Percentiles rank a stretch among this genome's conserved stretches.
Conservation (phyloP, 2,797 vertebrate genomes). For the Protosalanx chinensis region DNA sequence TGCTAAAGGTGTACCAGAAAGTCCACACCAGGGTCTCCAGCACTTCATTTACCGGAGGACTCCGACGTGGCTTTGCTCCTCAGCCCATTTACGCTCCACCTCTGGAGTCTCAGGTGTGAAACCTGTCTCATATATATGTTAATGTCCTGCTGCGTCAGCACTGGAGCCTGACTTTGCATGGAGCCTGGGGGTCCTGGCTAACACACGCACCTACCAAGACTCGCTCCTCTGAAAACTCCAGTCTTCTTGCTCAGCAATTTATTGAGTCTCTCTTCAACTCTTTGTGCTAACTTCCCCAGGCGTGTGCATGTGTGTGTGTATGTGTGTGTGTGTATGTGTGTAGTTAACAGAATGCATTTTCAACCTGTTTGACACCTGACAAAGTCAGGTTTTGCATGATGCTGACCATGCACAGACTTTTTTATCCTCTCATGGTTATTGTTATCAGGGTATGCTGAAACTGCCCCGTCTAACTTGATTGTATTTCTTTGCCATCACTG, state of each 20-base stretch:
- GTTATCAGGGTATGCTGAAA: neutral
- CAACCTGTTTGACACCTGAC: conserved; percentile 41
- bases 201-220: conserved; percentile 21
- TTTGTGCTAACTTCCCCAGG: conserved; percentile 20
- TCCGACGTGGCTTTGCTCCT: conserved; percentile 3
- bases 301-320: conserved; percentile 5
- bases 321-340: neutral
- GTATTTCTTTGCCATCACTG: neutral
- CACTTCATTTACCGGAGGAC: conserved; percentile 29
- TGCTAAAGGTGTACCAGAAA: conserved; percentile 37
- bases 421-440: no score
- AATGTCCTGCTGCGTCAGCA: conserved; percentile 66
- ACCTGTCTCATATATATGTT: conserved; percentile 67
- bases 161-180: conserved; percentile 35
- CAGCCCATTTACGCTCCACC: conserved; percentile 35
- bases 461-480: neutral
- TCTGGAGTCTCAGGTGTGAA: conserved; percentile 53
- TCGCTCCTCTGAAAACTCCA: neutral
- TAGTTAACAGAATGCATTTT: conserved; percentile 13
- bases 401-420: conserved; percentile 21
- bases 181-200: conserved; percentile 41
- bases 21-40: conserved; percentile 34
- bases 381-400: conserved; percentile 26
- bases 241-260: conserved; percentile 13
- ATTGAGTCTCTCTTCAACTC: conserved; percentile 14